A percentile compares a stretch with the other conserved stretches of the same genome.
Evolutionary conservation across 1,140 invertebrate genomes (phyloP).

Genomic region (Nylanderia fulva): DNA sequence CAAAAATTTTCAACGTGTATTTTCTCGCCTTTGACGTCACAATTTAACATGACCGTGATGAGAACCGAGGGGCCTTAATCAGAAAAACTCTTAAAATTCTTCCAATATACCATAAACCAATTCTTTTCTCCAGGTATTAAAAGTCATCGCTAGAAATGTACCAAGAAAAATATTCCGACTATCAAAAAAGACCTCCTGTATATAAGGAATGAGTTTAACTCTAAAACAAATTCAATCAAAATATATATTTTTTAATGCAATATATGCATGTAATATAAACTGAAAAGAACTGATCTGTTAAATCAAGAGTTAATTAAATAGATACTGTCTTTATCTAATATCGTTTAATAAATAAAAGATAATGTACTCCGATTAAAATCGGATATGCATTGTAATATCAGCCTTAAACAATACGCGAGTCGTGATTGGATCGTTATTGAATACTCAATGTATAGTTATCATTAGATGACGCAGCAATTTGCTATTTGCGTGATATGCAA

Average conservation of each 20-base stretch:
- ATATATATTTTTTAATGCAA: too few species aligned
- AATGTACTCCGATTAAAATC: not conserved
- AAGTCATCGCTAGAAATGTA: not conserved
- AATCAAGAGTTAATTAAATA: not conserved
- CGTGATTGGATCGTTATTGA: not conserved
- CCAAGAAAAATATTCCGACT: not conserved
- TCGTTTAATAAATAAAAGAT: not conserved
- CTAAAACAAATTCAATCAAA: not conserved
- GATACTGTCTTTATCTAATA: not conserved
- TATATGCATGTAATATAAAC: too few species aligned
- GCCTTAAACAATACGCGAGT: not conserved
- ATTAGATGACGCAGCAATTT: conserved; percentile 43
- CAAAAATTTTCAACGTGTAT: too few species aligned
- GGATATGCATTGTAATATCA: not conserved
- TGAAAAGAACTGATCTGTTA: not conserved
- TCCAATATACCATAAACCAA: too few species aligned
- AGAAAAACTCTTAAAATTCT: too few species aligned
- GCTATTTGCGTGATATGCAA: conserved; percentile 1
- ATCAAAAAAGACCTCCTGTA: not conserved
- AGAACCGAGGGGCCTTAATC: too few species aligned
- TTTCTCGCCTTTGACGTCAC: too few species aligned
- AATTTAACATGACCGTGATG: too few species aligned
- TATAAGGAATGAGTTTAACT: not conserved
- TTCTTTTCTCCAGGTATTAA: too few species aligned
- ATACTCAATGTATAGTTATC: not conserved